Base-by-base conservation (phyloP, 2,888 invertebrate genomes). In the Trichopoda pennipes region DNA sequence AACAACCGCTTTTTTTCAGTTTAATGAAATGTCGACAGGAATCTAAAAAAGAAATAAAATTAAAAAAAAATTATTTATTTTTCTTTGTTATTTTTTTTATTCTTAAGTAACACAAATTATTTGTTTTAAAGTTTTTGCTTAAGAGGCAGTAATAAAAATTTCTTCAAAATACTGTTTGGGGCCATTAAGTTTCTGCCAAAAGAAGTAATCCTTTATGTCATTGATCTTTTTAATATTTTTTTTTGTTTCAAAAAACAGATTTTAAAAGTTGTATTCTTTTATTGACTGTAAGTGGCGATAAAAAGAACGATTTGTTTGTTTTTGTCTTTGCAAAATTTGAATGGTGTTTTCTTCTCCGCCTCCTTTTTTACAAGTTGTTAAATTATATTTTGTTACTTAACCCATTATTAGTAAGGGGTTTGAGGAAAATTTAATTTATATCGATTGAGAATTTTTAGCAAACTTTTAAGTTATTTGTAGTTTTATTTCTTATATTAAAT, bases 41-140 rank as follows among this genome's bases (percentile, higher is more conserved):
- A 80, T 77, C 78, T 75, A 56, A 35, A 70, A 85, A 85, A n/a
- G 4, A 35, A 6, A 7, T 7, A 82, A 58, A 49, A 66, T n/a
- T 19, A 38, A 21, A 56, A 73, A 28, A 44, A 35, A 17, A 42
- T 28, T 51, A 35, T 19, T 32, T 32, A 51, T n/a, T 23, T 60
- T 32, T 28, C n/a, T 74, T 68, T n/a, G n/a, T n/a, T n/a, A n/a
- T n/a, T 23, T n/a, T 32, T 61, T 9, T 38, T 60, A 32, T 2
- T n/a, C 44, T 16, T 7, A 51, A 19, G 7, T 17, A 7, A 49
- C 63, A 28, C 38, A 49, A 51, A 51, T 28, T 23, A 16, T 61
- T 44, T 47, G 68, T 51, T 38, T 28, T 51, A 63, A 32, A n/a
- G n/a, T n/a, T n/a, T n/a, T n/a, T n/a, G n/a, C n/a, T n/a, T n/a